Conservation (phyloP, 2,888 invertebrate species). For the Hypercompe scribonia region DNA sequence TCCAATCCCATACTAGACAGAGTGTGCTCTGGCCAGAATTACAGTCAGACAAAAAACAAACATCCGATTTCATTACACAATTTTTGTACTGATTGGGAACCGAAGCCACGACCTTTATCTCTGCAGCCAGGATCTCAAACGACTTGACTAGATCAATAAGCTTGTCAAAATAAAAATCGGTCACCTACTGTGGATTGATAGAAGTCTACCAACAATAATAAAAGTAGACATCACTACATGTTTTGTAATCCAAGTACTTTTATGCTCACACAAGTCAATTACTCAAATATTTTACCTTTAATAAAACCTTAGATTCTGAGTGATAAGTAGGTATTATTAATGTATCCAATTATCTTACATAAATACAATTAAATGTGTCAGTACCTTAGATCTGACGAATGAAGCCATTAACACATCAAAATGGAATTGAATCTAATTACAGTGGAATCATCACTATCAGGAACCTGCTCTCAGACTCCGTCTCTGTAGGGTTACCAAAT, state of each 20-base stretch:
- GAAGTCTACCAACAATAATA: background rate
- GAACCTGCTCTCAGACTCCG: constrained; percentile 8
- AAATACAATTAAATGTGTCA: background rate
- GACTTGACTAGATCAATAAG: too few relatives aligned
- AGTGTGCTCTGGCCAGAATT: too few relatives aligned
- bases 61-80: too few relatives aligned
- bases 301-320: background rate
- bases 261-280: too few relatives aligned
- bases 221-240: background rate
- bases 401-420: constrained; percentile 29
- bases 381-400: background rate
- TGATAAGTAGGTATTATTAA: background rate
- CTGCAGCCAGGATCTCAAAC: too few relatives aligned
- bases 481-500: constrained; percentile 3
- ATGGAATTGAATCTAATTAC: constrained; percentile 39
- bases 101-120: too few relatives aligned
- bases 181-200: background rate
- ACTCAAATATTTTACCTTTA: too few relatives aligned
- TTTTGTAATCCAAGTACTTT: too few relatives aligned
- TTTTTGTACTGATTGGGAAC: too few relatives aligned
- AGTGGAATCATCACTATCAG: constrained; percentile 18
- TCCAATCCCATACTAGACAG: too few relatives aligned
- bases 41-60: too few relatives aligned
- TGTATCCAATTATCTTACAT: background rate
- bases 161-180: too few relatives aligned